Base-by-base conservation (phyloP, 2,797 vertebrate genomes). In the Hypotaenidia okinawae region DNA sequence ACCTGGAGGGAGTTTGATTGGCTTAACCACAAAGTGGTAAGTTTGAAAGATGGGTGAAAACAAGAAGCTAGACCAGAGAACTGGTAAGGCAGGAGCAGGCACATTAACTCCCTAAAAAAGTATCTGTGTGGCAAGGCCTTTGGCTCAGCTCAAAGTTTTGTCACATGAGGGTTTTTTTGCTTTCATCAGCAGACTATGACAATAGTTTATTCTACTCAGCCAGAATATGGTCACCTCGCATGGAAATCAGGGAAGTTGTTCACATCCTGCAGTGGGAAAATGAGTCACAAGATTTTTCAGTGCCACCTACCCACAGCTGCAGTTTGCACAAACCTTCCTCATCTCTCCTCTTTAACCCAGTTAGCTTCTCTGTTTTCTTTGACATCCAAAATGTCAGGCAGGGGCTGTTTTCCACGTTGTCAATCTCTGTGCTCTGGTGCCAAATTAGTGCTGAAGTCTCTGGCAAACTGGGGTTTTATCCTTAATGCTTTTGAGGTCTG, bases 361-460 rank as follows among this genome's bases (percentile, higher is more conserved):
- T 74, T 86, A 93, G 30, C 54, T 47, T 89, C 73, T 72, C 22
- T 25, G 64, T 96, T 96, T 97, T 94, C 85, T 92, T 55, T 87
- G 80, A 78, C 85, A 96, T 41, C 16, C 86, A 86, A 93, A 91
- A 95, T 87, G 77, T 93, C 94, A 94, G 78, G 84, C 58, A 92
- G 61, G 51, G 76, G 72, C 41, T 83, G 85, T 47, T 97, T 96
- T 78, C 62, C 55, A 49, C 62, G 43, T 52, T 91, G 49, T 91
- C 84, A 88, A 3, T 88, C 95, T 97, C 90, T 78, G 43, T 80
- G n/a, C 73, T 85, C 5, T 52, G 41, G 66, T 92, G 54, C 19
- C 87, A 66, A 86, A 89, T 64, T 87, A 64, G 54, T 37, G 49
- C 57, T 73, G 74, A 88, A 90, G 58, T 74, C 58, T 81, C 57